phyloP scores from a whole-genome alignment of 2,797 vertebrate genomes.

The Rhyacichthys aspro region DNA sequence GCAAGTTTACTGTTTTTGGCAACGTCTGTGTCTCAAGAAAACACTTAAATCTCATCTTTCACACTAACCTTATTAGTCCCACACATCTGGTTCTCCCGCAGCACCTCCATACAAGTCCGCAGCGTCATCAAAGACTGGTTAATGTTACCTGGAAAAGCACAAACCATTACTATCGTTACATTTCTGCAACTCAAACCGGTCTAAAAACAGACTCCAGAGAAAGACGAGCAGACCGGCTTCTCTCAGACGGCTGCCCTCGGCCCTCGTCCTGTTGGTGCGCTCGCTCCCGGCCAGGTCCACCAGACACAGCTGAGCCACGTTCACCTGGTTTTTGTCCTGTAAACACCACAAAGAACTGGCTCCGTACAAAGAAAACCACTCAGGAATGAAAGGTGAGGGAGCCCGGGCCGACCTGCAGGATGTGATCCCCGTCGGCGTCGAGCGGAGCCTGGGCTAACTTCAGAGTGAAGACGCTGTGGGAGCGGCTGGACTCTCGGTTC shows the following conservation, averaged over 20 bases:
- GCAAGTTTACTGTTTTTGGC: no score
- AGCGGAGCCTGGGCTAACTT: constrained; percentile 94
- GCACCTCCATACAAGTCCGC: constrained; percentile 93
- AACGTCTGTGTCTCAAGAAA: no score
- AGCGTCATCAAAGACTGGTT: constrained; percentile 97
- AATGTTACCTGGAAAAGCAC: constrained; percentile 87
- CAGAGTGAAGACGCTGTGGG: constrained; percentile 95
- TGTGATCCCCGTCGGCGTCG: constrained; percentile 93
- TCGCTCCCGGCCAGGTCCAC: constrained; percentile 97
- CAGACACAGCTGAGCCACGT: constrained; percentile 91
- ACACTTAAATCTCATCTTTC: no score
- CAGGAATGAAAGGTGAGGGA: no score
- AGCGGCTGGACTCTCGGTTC: constrained; percentile 95
- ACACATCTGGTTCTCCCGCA: constrained; percentile 89
- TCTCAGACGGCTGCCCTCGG: constrained; percentile 91
- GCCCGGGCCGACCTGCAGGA: constrained; percentile 85
- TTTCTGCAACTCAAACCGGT: no score
- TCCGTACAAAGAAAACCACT: no score
- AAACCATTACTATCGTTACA: neutral
- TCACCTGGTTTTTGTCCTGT: constrained; percentile 93
- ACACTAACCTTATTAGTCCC: constrained; percentile 90
- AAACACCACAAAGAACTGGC: neutral
- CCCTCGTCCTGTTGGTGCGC: constrained; percentile 92
- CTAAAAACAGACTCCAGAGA: neutral
- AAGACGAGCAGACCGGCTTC: constrained; percentile 86